phyloP scores from a whole-genome alignment of 1,140 invertebrate genomes.

The Aricia agestis region DNA sequence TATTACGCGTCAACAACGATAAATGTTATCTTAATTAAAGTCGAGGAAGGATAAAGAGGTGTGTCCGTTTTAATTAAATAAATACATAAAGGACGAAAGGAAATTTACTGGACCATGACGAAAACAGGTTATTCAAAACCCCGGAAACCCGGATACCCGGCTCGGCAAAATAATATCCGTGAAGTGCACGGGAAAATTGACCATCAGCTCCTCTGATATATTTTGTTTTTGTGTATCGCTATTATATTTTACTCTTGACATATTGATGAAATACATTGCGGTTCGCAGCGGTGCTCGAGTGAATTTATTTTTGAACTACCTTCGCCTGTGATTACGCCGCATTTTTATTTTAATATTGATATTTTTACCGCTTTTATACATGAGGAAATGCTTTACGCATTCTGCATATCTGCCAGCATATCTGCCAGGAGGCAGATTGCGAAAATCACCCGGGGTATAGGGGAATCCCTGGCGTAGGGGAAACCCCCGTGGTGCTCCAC shows the following conservation, averaged over 20 bases:
- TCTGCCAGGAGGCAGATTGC: no score
- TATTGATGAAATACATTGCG: slow-evolving; percentile 14
- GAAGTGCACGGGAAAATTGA: slow-evolving; percentile 21
- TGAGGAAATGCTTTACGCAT: no score
- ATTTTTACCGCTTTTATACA: no score
- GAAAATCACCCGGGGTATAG: no score
- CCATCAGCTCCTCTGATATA: slow-evolving; percentile 7
- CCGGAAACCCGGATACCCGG: slow-evolving; percentile 21
- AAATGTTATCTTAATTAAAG: background rate
- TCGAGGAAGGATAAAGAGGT: background rate
- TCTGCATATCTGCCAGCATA: no score
- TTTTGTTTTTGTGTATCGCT: slow-evolving; percentile 8
- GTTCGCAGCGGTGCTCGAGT: background rate
- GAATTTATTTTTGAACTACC: background rate
- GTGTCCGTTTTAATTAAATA: slow-evolving; percentile 21
- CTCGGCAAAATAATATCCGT: slow-evolving; percentile 15
- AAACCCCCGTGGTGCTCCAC: no score
- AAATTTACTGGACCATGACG: slow-evolving; percentile 27
- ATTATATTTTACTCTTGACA: background rate
- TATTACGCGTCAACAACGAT: background rate
- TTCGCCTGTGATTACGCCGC: background rate
- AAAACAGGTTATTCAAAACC: slow-evolving; percentile 31
- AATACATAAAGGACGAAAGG: slow-evolving; percentile 20
- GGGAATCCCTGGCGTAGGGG: no score
- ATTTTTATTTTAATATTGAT: no score